Percentiles rank a stretch among this genome's conserved stretches.
Conservation (phyloP, 2,888 invertebrate species). For the Antheraea yamamai region DNA sequence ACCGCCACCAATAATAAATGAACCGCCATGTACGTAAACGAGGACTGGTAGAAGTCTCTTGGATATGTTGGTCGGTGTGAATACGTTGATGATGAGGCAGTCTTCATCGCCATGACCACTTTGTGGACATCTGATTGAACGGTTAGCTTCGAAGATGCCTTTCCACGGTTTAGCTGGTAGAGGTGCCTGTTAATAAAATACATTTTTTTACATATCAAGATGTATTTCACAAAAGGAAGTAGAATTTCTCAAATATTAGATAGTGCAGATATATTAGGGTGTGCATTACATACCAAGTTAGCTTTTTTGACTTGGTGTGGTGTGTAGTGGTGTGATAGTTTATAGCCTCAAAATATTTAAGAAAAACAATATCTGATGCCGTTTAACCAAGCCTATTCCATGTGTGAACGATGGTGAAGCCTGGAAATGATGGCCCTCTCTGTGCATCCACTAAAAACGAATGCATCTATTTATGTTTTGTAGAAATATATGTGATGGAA, state of each 20-base stretch:
- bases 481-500: too few relatives aligned
- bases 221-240: background rate
- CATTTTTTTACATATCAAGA: background rate
- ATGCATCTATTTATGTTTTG: too few relatives aligned
- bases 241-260: background rate
- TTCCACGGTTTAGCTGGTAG: slow-evolving; percentile 38
- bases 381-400: too few relatives aligned
- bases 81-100: slow-evolving; percentile 47
- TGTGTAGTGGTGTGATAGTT: too few relatives aligned
- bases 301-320: too few relatives aligned
- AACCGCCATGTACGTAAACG: slow-evolving; percentile 50
- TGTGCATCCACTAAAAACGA: too few relatives aligned
- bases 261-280: too few relatives aligned
- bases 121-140: slow-evolving; percentile 44
- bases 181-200: slow-evolving; percentile 36
- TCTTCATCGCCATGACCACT: slow-evolving; percentile 44
- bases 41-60: slow-evolving; percentile 39
- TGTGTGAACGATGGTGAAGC: too few relatives aligned
- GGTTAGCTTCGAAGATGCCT: slow-evolving; percentile 37
- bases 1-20: slow-evolving; percentile 44
- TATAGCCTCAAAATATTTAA: too few relatives aligned
- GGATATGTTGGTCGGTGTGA: slow-evolving; percentile 34
- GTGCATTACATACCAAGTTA: too few relatives aligned
- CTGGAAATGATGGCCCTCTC: too few relatives aligned
- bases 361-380: too few relatives aligned